phyloP scores from a whole-genome alignment of 2,888 invertebrate genomes.

The Synanthedon myopaeformis region DNA sequence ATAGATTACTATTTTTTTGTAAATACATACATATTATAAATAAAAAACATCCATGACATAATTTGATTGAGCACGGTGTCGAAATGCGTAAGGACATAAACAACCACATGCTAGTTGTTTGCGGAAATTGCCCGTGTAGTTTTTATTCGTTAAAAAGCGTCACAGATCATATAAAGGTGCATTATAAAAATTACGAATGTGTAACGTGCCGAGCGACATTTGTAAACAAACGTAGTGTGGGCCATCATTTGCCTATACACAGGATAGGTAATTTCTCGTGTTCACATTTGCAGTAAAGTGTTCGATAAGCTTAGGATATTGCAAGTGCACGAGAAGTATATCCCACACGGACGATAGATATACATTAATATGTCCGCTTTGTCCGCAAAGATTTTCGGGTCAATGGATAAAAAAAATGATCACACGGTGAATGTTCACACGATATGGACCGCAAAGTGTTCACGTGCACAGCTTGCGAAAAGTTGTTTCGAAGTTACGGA shows the following conservation, averaged over 20 bases:
- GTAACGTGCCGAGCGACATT: conserved; percentile 30
- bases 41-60: too few relatives aligned
- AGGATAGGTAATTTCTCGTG: conserved; percentile 18
- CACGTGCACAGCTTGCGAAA: conserved; percentile 1
- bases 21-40: too few relatives aligned
- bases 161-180: conserved; percentile 14
- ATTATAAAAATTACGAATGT: conserved; percentile 18
- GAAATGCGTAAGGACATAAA: conserved; percentile 7
- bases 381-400: neutral
- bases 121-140: neutral
- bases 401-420: neutral
- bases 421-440: neutral
- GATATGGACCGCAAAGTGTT: neutral
- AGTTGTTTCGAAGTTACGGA: neutral
- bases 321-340: conserved; percentile 28
- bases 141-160: conserved; percentile 9
- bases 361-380: neutral
- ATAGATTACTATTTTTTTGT: too few relatives aligned
- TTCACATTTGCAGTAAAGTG: conserved; percentile 28
- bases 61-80: neutral
- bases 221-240: conserved; percentile 15
- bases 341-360: conserved; percentile 16
- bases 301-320: conserved; percentile 31
- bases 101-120: conserved; percentile 9
- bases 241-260: conserved; percentile 16